Evolutionary conservation across 2,888 invertebrate genomes (phyloP).

Genomic region (Iselma pallidipennis): DNA sequence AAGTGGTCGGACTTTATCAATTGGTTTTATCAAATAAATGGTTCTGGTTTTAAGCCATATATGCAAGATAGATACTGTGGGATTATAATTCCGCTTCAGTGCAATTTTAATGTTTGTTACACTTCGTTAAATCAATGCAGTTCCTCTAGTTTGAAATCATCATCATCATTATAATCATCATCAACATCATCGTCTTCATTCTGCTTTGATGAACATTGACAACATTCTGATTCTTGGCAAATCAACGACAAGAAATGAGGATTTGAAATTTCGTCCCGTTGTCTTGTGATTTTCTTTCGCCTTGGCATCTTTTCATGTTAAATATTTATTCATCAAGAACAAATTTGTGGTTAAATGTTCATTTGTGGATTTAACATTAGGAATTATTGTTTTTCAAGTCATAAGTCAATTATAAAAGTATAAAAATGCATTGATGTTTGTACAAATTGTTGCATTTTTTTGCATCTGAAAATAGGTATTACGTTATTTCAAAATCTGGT

Average conservation of each 20-base stretch:
- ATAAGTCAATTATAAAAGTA: neutral
- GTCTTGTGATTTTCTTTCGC: neutral
- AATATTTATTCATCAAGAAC: neutral
- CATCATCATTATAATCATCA: no score
- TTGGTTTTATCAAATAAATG: slow-evolving; percentile 7
- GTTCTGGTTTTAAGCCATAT: slow-evolving; percentile 13
- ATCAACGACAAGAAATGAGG: neutral
- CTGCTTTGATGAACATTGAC: neutral
- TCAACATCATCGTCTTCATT: neutral
- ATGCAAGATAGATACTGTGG: neutral
- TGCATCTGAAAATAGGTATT: neutral
- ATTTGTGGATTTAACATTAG: neutral
- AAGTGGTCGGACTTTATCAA: slow-evolving; percentile 17
- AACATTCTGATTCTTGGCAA: neutral
- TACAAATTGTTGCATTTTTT: neutral
- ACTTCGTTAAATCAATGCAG: slow-evolving; percentile 16
- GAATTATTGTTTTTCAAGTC: neutral
- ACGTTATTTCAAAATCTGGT: neutral
- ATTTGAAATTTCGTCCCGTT: neutral
- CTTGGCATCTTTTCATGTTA: neutral
- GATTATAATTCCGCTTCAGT: slow-evolving; percentile 16
- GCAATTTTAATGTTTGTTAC: slow-evolving; percentile 14
- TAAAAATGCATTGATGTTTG: neutral
- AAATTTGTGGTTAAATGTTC: neutral
- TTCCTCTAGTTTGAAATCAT: neutral